Evolutionary conservation across 2,113 vertebrate genomes (phyloP).

Genomic region (Sceloporus tristichus): DNA sequence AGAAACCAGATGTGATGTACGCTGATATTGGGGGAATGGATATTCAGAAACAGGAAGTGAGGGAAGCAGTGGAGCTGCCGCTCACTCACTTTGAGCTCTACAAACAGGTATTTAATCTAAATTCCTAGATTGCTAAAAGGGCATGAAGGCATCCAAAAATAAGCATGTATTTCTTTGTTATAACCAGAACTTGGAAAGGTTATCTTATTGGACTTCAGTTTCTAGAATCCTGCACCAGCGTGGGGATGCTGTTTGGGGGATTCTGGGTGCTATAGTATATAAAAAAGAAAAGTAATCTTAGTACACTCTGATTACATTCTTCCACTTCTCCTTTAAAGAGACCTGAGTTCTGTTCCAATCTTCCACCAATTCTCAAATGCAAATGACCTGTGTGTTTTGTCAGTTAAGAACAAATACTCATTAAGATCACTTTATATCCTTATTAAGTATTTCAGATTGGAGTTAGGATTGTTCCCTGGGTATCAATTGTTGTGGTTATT

Average conservation of each 20-base stretch:
- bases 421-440: not conserved
- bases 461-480: no score
- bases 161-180: not conserved
- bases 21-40: slow-evolving; percentile 97
- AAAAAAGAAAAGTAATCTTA: not conserved
- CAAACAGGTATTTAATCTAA: slow-evolving; percentile 82
- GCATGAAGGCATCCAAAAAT: not conserved
- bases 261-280: not conserved
- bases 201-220: not conserved
- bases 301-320: not conserved
- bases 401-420: not conserved
- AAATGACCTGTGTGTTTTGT: not conserved
- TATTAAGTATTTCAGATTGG: not conserved
- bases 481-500: not conserved
- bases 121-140: no score
- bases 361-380: not conserved
- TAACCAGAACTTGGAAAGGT: not conserved
- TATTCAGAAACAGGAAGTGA: slow-evolving; percentile 97
- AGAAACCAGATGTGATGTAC: slow-evolving; percentile 96
- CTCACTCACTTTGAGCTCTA: slow-evolving; percentile 97
- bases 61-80: slow-evolving; percentile 94
- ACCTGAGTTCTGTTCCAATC: not conserved
- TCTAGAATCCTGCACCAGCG: not conserved
- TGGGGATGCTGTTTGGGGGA: not conserved
- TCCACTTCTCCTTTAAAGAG: not conserved